These are phyloP conservation scores for Oxyruncus cristatus DNA, from an alignment of 2,113 vertebrate species.

Conservation along the genomic window DNA sequence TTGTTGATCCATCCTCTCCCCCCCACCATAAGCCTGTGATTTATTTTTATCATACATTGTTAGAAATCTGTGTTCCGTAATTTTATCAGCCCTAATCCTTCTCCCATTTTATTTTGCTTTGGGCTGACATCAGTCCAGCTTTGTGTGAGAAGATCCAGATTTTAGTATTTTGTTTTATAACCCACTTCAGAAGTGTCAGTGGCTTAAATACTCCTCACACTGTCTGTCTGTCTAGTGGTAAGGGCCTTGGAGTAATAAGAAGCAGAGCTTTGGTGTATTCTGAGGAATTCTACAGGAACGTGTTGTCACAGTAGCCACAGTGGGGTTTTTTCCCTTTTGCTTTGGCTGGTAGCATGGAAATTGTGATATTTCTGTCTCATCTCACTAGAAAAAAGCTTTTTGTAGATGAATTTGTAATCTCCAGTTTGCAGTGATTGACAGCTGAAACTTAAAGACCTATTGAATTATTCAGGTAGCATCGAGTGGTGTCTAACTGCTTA, in stretches of 20 bases:
- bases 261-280: neutral
- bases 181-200: neutral
- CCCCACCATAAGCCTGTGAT: neutral
- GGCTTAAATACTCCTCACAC: neutral
- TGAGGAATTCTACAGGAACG: neutral
- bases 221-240: neutral
- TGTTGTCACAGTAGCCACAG: neutral
- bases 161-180: neutral
- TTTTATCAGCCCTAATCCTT: neutral
- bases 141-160: neutral
- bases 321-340: neutral
- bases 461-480: constrained; percentile 31
- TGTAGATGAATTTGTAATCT: neutral
- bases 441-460: neutral
- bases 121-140: neutral
- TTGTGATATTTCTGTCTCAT: constrained; percentile 1
- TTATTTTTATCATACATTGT: neutral
- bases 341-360: neutral
- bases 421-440: neutral
- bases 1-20: constrained; percentile 10
- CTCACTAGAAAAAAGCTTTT: constrained; percentile 11
- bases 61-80: neutral
- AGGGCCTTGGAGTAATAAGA: neutral
- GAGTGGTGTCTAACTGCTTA: neutral
- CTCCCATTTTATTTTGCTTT: constrained; percentile 5